These are phyloP conservation scores for Magallana ariakensis DNA, from an alignment of 1,140 invertebrate species.

Conservation along the genomic window DNA sequence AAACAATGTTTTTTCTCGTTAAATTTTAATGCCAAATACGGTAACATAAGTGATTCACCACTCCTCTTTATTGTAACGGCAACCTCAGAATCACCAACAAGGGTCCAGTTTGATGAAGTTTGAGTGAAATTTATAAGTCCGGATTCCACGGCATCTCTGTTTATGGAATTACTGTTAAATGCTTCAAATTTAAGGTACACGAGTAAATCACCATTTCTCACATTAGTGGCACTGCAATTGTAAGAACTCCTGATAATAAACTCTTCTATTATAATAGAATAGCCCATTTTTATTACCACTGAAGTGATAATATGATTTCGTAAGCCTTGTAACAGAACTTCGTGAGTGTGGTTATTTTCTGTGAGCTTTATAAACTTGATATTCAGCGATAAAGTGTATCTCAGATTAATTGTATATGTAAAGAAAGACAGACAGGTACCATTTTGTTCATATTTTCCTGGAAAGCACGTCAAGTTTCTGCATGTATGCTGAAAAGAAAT, in stretches of 20 bases:
- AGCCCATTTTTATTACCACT: background rate
- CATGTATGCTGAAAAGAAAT: slow-evolving; percentile 31
- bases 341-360: background rate
- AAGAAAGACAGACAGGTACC: background rate
- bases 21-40: background rate
- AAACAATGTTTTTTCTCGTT: background rate
- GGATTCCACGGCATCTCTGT: background rate
- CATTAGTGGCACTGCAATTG: background rate
- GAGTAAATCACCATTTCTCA: background rate
- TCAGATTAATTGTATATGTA: background rate
- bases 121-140: background rate
- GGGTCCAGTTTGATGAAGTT: background rate
- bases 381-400: background rate
- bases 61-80: background rate
- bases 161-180: too few species aligned
- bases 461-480: slow-evolving; percentile 10
- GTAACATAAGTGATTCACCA: background rate
- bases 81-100: too few species aligned
- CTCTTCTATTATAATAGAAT: background rate
- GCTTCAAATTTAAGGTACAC: slow-evolving; percentile 9
- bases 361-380: background rate
- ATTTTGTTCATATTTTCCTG: background rate
- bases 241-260: background rate
- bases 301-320: too few species aligned
- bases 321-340: background rate